Base-by-base conservation (phyloP, 2,113 vertebrate genomes). In the Murina feae region DNA sequence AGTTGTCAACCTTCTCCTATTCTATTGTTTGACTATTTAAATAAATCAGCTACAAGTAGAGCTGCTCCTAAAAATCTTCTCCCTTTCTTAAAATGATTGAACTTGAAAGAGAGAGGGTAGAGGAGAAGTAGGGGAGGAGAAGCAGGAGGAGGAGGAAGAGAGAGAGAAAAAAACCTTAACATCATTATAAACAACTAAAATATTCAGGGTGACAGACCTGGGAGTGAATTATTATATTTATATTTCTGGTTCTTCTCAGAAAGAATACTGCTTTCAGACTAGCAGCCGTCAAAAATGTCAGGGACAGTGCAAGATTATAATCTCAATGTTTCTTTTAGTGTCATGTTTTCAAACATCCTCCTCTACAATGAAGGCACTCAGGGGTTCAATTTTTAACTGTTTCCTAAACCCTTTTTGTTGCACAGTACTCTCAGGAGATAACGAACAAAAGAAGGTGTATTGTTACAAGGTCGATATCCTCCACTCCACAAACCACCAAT, bases 391-490 rank as follows among this genome's bases (percentile, higher is more conserved):
- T 88, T 83, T 66, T 47, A 55, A 93, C 17, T 86, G 49, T 65
- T 86, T 90, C 75, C 44, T 60, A 65, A 5, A 69, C 7, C 1
- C 35, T 74, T 94, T 91, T 58, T 89, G 35, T 92, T 95, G n/a
- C 47, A 78, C 30, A 51, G 17, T 81, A 91, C 49, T 91, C 21
- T 58, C 32, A 88, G 66, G 53, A 91, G 42, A 69, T 80, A 87
- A 74, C 11, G 58, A 95, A 90, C 42, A 63, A 69, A 87, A 83
- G 16, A 55, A 25, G 63, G 63, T 88, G 66, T 69, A 95, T 9
- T 60, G 11, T 74, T 94, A 74, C 65, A 51, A 95, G 71, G 81
- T 75, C 80, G 94, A 69, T 88, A 79, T 18, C 42, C 63, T 93
- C 66, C 44, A 75, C n/a, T 76, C 21, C 30, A 80, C 42, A 60